Conservation (phyloP, 2,888 invertebrate species). For the Harpalus rufipes region DNA sequence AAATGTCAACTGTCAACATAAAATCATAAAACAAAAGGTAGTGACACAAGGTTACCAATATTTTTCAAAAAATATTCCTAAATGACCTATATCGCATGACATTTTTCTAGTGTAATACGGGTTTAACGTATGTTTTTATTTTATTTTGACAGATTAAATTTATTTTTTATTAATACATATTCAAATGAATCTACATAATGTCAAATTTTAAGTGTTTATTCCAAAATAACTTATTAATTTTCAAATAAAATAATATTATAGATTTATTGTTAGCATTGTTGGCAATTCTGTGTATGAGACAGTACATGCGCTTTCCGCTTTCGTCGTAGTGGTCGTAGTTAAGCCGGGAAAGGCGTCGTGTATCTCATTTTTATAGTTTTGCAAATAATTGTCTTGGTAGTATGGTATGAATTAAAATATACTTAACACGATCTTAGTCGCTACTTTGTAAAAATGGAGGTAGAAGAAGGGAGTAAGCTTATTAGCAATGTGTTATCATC, state of each 20-base stretch:
- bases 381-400: conserved; percentile 37
- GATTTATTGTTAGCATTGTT: background rate
- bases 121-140: no score
- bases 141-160: no score
- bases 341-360: conserved; percentile 66
- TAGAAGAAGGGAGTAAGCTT: conserved; percentile 71
- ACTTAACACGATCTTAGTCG: conserved; percentile 18
- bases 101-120: no score
- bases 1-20: conserved; percentile 7
- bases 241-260: no score
- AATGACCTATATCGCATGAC: background rate
- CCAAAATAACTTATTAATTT: no score
- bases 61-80: background rate
- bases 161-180: no score
- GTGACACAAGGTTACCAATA: background rate
- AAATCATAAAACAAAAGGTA: background rate
- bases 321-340: conserved; percentile 32
- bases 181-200: no score
- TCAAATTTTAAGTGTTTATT: no score
- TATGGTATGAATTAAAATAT: conserved; percentile 60
- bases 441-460: conserved; percentile 72
- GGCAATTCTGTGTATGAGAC: background rate
- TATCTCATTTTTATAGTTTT: conserved; percentile 59
- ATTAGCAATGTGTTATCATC: conserved; percentile 76
- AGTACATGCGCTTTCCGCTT: conserved; percentile 56